phyloP scores from a whole-genome alignment of 2,888 invertebrate genomes.

The Ryuthela nishihirai region DNA sequence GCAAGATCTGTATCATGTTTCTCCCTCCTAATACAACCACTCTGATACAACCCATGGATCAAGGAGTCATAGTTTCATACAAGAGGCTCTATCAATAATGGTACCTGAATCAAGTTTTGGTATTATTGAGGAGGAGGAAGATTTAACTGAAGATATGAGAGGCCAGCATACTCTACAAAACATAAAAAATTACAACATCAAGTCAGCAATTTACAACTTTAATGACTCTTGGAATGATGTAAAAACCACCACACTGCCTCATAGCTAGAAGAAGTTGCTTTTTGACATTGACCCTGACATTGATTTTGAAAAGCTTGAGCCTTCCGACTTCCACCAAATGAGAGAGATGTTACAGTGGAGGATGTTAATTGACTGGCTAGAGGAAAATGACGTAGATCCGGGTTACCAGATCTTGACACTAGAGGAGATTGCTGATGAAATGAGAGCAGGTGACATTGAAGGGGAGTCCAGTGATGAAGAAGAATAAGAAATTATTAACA shows the following conservation, averaged over 20 bases:
- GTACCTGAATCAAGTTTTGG: not conserved
- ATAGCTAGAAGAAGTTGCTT: not conserved
- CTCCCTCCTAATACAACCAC: not conserved
- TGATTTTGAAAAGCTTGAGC: not conserved
- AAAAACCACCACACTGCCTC: not conserved
- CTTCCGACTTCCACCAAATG: not conserved
- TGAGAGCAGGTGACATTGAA: too few species aligned
- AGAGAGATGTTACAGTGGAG: not conserved
- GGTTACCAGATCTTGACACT: not conserved
- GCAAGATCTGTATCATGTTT: not conserved
- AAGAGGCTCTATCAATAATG: not conserved
- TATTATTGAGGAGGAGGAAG: too few species aligned
- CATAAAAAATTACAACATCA: not conserved
- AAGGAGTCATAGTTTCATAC: not conserved
- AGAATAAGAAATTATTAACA: too few species aligned
- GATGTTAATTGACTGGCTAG: not conserved
- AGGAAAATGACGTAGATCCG: not conserved
- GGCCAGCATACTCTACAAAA: too few species aligned
- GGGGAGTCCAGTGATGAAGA: too few species aligned
- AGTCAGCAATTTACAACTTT: not conserved
- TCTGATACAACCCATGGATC: not conserved
- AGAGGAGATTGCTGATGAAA: not conserved
- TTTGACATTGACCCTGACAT: not conserved
- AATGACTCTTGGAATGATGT: not conserved
- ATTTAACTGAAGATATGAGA: too few species aligned